Percentiles rank a stretch among this genome's conserved stretches.
These are phyloP conservation scores for Apamea epomidion DNA, from an alignment of 2,888 invertebrate genomes.

Conservation along the genomic window DNA sequence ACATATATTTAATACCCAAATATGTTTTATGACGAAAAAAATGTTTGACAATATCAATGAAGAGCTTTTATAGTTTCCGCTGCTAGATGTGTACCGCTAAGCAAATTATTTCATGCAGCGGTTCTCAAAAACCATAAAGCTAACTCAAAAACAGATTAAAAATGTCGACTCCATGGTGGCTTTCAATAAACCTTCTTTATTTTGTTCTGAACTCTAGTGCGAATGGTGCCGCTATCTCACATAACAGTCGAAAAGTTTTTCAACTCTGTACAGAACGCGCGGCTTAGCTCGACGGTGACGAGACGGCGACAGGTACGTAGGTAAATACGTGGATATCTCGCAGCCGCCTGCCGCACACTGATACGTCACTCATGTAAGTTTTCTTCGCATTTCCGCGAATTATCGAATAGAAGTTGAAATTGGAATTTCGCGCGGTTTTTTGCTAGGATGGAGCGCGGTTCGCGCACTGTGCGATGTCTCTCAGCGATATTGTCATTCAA, in stretches of 20 bases:
- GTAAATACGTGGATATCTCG: slow-evolving; percentile 77
- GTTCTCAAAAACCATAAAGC: slow-evolving; percentile 17
- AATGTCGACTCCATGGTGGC: slow-evolving; percentile 30
- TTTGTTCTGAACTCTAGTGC: slow-evolving; percentile 68
- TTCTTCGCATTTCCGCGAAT: slow-evolving; percentile 77
- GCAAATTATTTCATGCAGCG: slow-evolving; percentile 15
- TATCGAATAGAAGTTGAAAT: slow-evolving; percentile 77
- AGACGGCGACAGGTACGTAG: slow-evolving; percentile 78
- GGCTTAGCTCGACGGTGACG: slow-evolving; percentile 81
- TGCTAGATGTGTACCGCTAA: slow-evolving; percentile 22
- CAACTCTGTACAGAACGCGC: slow-evolving; percentile 75
- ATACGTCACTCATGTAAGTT: slow-evolving; percentile 88
- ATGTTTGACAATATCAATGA: slow-evolving; percentile 16
- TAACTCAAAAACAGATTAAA: slow-evolving; percentile 39
- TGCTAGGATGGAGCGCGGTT: slow-evolving; percentile 54
- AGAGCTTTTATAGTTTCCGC: slow-evolving; percentile 38
- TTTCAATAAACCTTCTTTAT: slow-evolving; percentile 63
- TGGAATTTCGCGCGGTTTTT: slow-evolving; percentile 70
- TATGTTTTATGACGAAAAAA: slow-evolving; percentile 31
- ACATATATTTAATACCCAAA: slow-evolving; percentile 50
- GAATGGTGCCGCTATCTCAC: slow-evolving; percentile 79
- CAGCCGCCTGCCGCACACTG: slow-evolving; percentile 78
- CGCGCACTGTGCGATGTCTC: slow-evolving; percentile 60
- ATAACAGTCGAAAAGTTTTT: slow-evolving; percentile 85
- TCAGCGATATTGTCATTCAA: slow-evolving; percentile 66